phyloP scores from a whole-genome alignment of 2,888 invertebrate species.

The Ecdyonurus torrentis region DNA sequence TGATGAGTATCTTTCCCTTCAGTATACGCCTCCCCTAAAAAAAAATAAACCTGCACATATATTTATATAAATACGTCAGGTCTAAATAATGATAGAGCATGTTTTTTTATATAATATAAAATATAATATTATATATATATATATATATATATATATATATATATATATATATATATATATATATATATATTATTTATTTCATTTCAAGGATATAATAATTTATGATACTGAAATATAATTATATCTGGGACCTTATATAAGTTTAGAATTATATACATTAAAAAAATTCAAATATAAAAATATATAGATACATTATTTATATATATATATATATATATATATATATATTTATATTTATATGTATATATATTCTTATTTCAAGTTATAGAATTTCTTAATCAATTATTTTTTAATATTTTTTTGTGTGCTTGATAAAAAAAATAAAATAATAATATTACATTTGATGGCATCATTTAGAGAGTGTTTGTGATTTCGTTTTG shows the following conservation, averaged over 20 bases:
- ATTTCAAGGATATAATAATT: neutral
- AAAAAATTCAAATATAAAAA: neutral
- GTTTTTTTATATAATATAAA: too few relatives aligned
- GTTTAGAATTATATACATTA: neutral
- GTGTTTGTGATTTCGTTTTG: neutral
- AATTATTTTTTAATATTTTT: too few relatives aligned
- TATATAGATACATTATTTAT: neutral
- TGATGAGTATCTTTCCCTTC: neutral
- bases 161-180: too few relatives aligned
- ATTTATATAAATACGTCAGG: too few relatives aligned
- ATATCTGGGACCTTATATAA: neutral
- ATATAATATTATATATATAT: too few relatives aligned
- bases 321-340: neutral
- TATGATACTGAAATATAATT: neutral
- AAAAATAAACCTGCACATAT: neutral
- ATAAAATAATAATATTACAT: neutral
- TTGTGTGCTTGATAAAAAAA: neutral
- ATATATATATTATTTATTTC: neutral
- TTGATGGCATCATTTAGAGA: neutral
- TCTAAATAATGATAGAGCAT: neutral
- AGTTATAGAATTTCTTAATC: too few relatives aligned
- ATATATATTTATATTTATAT: too few relatives aligned
- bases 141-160: too few relatives aligned
- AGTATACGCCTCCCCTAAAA: neutral
- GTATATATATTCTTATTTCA: too few relatives aligned